Evolutionary conservation across 2,113 vertebrate species (phyloP).

Genomic region (Stegastes partitus): DNA sequence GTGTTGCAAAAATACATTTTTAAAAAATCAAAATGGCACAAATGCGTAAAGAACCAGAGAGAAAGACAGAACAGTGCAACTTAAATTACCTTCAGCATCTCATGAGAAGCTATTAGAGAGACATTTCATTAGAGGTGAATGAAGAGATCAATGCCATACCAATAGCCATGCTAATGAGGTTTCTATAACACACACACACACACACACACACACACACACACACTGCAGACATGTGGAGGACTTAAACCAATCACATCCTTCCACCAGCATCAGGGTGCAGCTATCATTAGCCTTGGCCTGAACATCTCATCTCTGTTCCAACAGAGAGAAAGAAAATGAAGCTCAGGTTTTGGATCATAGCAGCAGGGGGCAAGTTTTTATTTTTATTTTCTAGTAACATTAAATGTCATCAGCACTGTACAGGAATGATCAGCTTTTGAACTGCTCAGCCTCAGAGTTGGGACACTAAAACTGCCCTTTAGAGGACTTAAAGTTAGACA

Average conservation of each 20-base stretch:
- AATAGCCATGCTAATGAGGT: slow-evolving; percentile 46
- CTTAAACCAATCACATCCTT: slow-evolving; percentile 13
- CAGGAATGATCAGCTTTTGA: too few species aligned
- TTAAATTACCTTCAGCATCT: slow-evolving; percentile 72
- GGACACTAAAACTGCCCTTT: too few species aligned
- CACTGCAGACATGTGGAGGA: neutral
- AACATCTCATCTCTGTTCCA: neutral
- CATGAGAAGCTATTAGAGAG: slow-evolving; percentile 74
- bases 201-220: neutral
- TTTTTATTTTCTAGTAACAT: too few species aligned
- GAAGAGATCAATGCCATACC: slow-evolving; percentile 75
- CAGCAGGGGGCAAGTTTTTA: too few species aligned
- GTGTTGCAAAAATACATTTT: neutral
- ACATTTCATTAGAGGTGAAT: slow-evolving; percentile 78
- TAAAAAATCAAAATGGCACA: slow-evolving; percentile 9
- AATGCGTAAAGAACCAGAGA: neutral
- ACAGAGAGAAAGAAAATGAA: neutral
- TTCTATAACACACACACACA: slow-evolving; percentile 3
- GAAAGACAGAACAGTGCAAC: neutral
- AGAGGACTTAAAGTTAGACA: too few species aligned
- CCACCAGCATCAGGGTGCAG: slow-evolving; percentile 15
- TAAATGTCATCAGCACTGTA: too few species aligned
- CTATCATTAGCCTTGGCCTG: neutral
- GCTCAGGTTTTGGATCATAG: too few species aligned
- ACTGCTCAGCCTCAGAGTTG: too few species aligned